Conservation (phyloP, 1,140 invertebrate genomes). For the Zaprionus taronus region DNA sequence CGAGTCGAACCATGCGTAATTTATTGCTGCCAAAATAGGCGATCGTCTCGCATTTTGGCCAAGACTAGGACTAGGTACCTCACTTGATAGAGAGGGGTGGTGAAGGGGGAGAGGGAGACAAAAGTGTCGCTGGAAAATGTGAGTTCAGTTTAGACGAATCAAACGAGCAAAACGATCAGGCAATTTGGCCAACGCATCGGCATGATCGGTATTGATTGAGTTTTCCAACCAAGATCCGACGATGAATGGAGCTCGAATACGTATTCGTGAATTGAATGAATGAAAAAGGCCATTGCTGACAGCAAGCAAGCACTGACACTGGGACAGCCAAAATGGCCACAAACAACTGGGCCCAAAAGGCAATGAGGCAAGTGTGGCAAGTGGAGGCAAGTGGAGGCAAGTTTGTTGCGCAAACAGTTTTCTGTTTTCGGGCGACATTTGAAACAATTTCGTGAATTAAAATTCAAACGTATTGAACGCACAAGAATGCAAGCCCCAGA, state of each 20-base stretch:
- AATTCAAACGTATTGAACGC: slow-evolving; percentile 68
- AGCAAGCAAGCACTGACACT: not conserved
- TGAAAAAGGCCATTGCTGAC: slow-evolving; percentile 15
- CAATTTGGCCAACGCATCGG: slow-evolving; percentile 77
- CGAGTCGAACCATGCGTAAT: slow-evolving; percentile 69
- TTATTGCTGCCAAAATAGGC: slow-evolving; percentile 67
- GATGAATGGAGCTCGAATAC: slow-evolving; percentile 27
- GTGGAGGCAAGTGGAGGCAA: not conserved
- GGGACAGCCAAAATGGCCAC: not conserved
- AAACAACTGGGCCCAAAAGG: slow-evolving; percentile 33
- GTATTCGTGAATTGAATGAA: slow-evolving; percentile 14
- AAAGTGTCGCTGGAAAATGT: slow-evolving; percentile 71
- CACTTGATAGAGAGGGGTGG: not conserved
- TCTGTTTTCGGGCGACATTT: slow-evolving; percentile 53
- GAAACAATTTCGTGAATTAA: slow-evolving; percentile 72
- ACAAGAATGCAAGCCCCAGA: slow-evolving; percentile 56
- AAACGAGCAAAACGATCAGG: slow-evolving; percentile 27
- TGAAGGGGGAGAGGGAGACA: slow-evolving; percentile 8
- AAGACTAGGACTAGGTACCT: slow-evolving; percentile 31
- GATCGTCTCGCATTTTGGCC: slow-evolving; percentile 60
- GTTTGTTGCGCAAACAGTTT: slow-evolving; percentile 62
- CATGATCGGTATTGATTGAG: slow-evolving; percentile 73
- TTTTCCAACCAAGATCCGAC: slow-evolving; percentile 66
- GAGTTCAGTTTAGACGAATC: slow-evolving; percentile 25
- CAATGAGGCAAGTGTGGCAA: slow-evolving; percentile 15